Evolutionary conservation across 2,888 invertebrate genomes (phyloP), one percentile per base, ranked within the genome.

Genomic region (Lysandra coridon): DNA sequence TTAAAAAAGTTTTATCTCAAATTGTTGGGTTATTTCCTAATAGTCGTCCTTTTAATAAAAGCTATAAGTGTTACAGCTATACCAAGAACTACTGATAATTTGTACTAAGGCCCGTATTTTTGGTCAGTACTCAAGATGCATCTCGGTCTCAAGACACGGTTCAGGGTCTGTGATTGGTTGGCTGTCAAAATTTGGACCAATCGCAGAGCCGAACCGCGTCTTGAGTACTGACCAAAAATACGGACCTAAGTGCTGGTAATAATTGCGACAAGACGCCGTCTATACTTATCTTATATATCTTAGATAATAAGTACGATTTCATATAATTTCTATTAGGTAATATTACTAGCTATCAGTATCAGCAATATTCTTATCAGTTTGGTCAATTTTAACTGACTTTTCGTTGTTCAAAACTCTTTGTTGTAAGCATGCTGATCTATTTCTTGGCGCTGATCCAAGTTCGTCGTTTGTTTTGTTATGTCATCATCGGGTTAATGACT

Each of bases 401-500:
- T 23, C 23, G 23, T 1, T 23, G 62, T 62, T 62, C 62, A 1
- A 62, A 62, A 23, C 57, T 62, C 7, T 62, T 62, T 23, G 23
- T 23, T 62, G n/a, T 62, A 62, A 57, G 17, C 57, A 57, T 17
- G 57, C 57, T 17, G 30, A 69, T 69, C 69, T 64, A 37, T 69
- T 14, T 37, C 1, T 69, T 69, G 69, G 69, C 33, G 33, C 14
- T 23, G 14, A 17, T 69, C 69, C 69, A 69, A 69, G 17, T 69
- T 69, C 30, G 33, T 37, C 69, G 33, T 37, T 33, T 69, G 69
- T 69, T 69, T 69, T 69, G 69, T 69, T 69, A 33, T 37, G 33
- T 64, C 64, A 64, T 64, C 14, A 69, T 37, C 14, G 69, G 69
- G 69, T 69, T 69, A 69, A 17, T 37, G 33, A 69, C 69, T 37